phyloP scores from a whole-genome alignment of 2,113 vertebrate genomes.

The Gracilinanus agilis region DNA sequence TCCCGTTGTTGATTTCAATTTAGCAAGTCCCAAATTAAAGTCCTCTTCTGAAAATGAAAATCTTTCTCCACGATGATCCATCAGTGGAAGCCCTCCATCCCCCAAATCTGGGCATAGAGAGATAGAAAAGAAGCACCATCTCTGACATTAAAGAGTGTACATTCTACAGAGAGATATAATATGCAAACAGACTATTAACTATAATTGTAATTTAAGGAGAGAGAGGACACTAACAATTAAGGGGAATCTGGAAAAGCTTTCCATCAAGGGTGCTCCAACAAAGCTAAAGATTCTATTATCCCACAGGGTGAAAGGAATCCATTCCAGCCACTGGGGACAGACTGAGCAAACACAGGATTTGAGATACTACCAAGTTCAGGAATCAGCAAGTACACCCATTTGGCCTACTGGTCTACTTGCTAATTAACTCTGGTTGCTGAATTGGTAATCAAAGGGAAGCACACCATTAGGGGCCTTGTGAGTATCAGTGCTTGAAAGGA shows the following conservation, averaged over 20 bases:
- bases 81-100: background rate
- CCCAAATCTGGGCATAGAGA: background rate
- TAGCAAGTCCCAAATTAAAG: background rate
- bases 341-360: background rate
- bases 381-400: background rate
- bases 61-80: background rate
- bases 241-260: background rate
- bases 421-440: background rate
- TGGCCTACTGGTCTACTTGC: background rate
- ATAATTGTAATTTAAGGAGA: background rate
- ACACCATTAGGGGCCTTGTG: background rate
- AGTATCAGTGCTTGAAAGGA: background rate
- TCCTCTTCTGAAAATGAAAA: background rate
- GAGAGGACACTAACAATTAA: background rate
- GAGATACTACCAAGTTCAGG: background rate
- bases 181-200: background rate
- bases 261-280: background rate
- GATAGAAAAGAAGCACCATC: background rate
- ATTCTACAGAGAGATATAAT: background rate
- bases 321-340: background rate
- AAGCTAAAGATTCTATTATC: background rate
- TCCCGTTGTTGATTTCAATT: conserved; percentile 7
- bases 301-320: background rate
- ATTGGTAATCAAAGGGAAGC: background rate
- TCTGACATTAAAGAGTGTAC: background rate